Evolutionary conservation across 1,140 invertebrate genomes (phyloP).

Genomic region (Pseudomyrmex sp.): DNA sequence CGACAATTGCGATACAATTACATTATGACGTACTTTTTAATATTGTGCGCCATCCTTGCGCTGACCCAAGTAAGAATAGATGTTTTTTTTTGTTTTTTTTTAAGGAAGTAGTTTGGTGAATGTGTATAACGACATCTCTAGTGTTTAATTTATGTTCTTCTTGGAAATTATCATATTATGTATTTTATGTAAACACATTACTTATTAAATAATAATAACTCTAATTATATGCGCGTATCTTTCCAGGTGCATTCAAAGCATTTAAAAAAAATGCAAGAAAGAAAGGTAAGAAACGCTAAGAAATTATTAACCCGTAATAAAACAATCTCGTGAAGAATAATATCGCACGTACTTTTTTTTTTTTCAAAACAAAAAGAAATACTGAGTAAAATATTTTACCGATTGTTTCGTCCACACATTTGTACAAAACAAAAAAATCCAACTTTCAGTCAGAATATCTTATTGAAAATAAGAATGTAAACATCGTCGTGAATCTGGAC

Average conservation of each 20-base stretch:
- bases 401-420: neutral
- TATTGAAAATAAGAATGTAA: conserved; percentile 74
- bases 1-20: neutral
- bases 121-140: too few species aligned
- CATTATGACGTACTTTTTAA: conserved; percentile 11
- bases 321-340: too few species aligned
- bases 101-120: too few species aligned
- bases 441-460: conserved; percentile 56
- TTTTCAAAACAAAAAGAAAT: neutral
- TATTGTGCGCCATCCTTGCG: conserved; percentile 24
- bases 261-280: neutral
- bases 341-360: too few species aligned
- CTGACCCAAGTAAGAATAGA: conserved; percentile 32
- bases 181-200: neutral
- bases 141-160: too few species aligned
- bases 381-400: neutral
- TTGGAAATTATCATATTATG: too few species aligned
- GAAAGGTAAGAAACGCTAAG: conserved; percentile 1
- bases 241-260: neutral
- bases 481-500: conserved; percentile 71
- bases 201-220: neutral
- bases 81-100: too few species aligned
- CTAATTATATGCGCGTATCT: neutral
- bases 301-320: too few species aligned
- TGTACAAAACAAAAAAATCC: neutral